Evolutionary conservation across 2,797 vertebrate species (phyloP).

Genomic region (Paguma larvata): DNA sequence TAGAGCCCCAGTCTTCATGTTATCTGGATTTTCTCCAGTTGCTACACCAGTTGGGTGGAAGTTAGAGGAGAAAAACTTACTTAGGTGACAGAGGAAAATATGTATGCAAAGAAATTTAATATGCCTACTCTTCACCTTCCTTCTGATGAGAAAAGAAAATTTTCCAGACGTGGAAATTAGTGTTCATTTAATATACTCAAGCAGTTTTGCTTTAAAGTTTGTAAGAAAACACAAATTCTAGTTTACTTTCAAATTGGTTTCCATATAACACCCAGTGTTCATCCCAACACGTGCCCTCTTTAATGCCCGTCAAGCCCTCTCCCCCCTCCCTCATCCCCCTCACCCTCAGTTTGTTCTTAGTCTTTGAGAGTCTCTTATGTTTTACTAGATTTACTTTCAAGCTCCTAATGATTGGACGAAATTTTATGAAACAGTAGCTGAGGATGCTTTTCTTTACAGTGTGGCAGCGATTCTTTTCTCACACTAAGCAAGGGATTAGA

Average conservation of each 20-base stretch:
- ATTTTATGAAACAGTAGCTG: background rate
- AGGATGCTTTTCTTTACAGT: background rate
- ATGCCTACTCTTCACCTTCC: background rate
- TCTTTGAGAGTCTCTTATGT: too few relatives aligned
- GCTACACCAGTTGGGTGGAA: background rate
- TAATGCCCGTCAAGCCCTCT: too few relatives aligned
- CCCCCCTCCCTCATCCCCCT: too few relatives aligned
- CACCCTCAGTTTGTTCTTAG: too few relatives aligned
- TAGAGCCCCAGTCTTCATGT: accelerated
- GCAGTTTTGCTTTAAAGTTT: background rate
- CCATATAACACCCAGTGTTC: too few relatives aligned
- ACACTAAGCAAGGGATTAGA: background rate
- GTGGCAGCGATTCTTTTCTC: background rate
- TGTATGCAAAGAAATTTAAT: background rate
- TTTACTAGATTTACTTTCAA: background rate
- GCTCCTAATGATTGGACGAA: background rate
- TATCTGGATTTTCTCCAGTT: background rate
- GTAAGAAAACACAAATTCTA: background rate
- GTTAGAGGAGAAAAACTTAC: background rate
- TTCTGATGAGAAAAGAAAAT: background rate
- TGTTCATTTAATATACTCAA: background rate
- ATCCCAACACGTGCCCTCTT: too few relatives aligned
- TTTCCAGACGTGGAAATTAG: background rate
- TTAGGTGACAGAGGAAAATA: background rate
- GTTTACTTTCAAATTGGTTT: background rate